Base-by-base conservation (phyloP, 1,140 invertebrate genomes). In the Uloborus diversus region DNA sequence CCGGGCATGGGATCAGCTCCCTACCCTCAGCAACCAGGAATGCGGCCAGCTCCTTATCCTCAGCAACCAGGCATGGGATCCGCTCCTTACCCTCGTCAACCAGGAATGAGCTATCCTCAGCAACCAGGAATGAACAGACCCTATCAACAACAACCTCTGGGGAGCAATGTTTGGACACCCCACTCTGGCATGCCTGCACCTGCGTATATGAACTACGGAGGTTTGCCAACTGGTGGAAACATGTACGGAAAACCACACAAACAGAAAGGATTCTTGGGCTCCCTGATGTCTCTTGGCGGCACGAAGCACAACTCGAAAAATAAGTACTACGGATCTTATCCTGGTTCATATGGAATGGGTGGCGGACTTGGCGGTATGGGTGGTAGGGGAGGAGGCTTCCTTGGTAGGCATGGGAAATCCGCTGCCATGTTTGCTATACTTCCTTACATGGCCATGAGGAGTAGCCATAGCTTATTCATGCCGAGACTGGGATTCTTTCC, bases 121-220 rank as follows among this genome's bases (percentile, higher is more conserved):
- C 49, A 53, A 20, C 49, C 49, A 17, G 49, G 49, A 9, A 20
- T 14, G 20, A 42, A 42, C 37, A 53, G 49, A 20, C 49, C 49
- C 20, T 53, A 53, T 53, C 49, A 14, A 7, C 49, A 53, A 3
- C 49, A 53, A n/a, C 73, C 4, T 1, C 33, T 76, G 9, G 71
- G 73, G 37, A 37, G 73, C 5, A 62, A 65, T 23, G 59, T 76
- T 2, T 76, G 73, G 73, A 42, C 53, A 7, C 73, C 71, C 14
- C 73, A 76, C 30, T 76, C 73, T 11, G 61, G 61, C 2, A 76
- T 11, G 27, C 73, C 73, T n/a, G 59, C 73, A 0, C 73, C 73
- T 4, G 61, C 73, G n/a, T 76, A 76, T 30, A 76, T 76, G 73
- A 76, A 76, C 42, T 65, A 76, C 7, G 73, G 71, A 28, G 73